Percentiles rank a stretch among this genome's conserved stretches.
phyloP scores from a whole-genome alignment of 2,797 vertebrate species.

The Okamejei kenojei region DNA sequence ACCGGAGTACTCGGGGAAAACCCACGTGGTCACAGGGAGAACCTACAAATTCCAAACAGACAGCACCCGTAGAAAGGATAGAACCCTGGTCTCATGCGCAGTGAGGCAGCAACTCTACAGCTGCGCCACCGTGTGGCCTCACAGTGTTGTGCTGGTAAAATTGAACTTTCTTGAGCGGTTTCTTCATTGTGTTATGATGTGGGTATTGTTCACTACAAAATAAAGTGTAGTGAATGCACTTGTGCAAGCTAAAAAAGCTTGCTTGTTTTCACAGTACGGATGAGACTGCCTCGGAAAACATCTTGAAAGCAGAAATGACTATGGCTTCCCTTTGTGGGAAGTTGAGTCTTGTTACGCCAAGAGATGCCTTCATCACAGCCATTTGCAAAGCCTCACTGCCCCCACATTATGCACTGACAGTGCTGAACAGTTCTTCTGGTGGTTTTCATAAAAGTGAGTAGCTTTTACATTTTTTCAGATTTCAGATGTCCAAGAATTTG shows the following conservation, averaged over 20 bases:
- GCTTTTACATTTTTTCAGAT: not conserved
- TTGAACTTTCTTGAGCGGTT: not conserved
- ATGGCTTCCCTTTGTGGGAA: constrained; percentile 92
- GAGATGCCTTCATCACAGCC: constrained; percentile 96
- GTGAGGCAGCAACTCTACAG: too few species aligned
- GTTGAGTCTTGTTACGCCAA: constrained; percentile 86
- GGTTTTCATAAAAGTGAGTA: constrained; percentile 36
- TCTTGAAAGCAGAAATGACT: constrained; percentile 91
- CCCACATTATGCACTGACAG: constrained; percentile 89
- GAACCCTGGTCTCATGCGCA: too few species aligned
- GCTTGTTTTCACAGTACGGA: constrained; percentile 72
- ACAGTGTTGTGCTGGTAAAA: not conserved
- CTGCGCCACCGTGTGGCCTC: not conserved
- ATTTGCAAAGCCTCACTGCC: constrained; percentile 97
- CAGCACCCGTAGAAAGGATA: too few species aligned
- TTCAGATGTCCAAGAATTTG: not conserved
- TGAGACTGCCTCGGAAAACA: constrained; percentile 93
- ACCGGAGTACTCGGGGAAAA: too few species aligned
- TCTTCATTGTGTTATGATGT: not conserved
- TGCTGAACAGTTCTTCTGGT: constrained; percentile 70
- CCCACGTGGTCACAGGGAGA: too few species aligned
- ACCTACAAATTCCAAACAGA: too few species aligned
- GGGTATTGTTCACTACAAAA: not conserved
- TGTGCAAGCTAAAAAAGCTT: not conserved
- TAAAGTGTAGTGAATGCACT: not conserved